Conservation (phyloP, 2,113 vertebrate genomes). For the Cheirogaleus medius region DNA sequence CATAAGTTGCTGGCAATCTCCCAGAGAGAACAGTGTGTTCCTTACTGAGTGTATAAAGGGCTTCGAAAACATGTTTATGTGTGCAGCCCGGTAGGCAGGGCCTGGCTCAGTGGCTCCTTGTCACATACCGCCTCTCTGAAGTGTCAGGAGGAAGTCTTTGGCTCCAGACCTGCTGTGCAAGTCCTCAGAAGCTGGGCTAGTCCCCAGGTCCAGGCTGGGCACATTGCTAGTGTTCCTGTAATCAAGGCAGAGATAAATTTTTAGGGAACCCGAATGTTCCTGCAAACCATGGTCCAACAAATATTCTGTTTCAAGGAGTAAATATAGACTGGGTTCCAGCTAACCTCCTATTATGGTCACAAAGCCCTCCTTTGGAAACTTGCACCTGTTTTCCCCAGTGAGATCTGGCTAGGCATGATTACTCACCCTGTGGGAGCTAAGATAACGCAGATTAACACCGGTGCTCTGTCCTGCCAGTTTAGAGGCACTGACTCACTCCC, state of each 20-base stretch:
- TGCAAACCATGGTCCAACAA: neutral
- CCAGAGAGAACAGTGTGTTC: conserved; percentile 76
- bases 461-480: neutral
- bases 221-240: neutral
- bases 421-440: conserved; percentile 56
- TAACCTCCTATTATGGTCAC: neutral
- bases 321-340: conserved; percentile 48
- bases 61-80: conserved; percentile 81
- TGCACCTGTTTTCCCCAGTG: conserved; percentile 55
- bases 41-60: neutral
- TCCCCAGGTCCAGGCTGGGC: neutral
- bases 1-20: conserved; percentile 22
- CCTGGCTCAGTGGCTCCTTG: neutral
- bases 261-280: neutral
- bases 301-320: neutral
- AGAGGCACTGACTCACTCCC: conserved; percentile 36
- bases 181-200: neutral
- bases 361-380: conserved; percentile 25
- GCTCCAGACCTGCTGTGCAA: neutral
- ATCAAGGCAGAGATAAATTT: neutral
- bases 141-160: neutral
- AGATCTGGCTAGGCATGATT: neutral
- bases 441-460: conserved; percentile 43
- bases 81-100: neutral
- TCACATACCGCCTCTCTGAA: neutral